Percentiles rank a stretch among this genome's conserved stretches.
Evolutionary conservation across 2,797 vertebrate genomes (phyloP).

Genomic region (Balearica regulorum): DNA sequence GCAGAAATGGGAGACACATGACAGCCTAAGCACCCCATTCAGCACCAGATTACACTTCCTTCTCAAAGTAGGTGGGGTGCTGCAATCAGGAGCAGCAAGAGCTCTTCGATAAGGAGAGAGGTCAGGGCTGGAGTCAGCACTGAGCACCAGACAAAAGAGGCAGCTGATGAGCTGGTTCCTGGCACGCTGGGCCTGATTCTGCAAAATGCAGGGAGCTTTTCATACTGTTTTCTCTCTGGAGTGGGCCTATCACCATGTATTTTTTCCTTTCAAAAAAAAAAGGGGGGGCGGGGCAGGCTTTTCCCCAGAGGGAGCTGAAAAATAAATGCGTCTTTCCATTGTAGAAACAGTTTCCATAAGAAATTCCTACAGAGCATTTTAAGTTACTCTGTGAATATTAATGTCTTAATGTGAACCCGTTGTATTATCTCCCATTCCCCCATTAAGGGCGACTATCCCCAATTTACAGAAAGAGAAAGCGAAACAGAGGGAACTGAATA

Average conservation of each 20-base stretch:
- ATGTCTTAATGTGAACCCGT: not conserved
- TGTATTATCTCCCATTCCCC: not conserved
- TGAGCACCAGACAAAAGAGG: not conserved
- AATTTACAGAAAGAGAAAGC: not conserved
- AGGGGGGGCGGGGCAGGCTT: accelerated
- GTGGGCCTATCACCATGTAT: not conserved
- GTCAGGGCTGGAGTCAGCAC: not conserved
- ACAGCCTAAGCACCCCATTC: not conserved
- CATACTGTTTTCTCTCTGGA: not conserved
- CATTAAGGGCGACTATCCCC: not conserved
- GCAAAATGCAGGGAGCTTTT: not conserved
- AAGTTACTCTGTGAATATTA: not conserved
- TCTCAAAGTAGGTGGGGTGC: not conserved
- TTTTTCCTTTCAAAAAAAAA: not conserved
- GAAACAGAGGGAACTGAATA: not conserved
- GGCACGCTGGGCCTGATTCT: not conserved
- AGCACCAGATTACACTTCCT: not conserved
- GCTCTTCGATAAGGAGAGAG: not conserved
- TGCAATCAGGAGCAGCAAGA: not conserved
- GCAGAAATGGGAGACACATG: not conserved
- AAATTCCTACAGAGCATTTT: not conserved
- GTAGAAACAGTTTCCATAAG: not conserved
- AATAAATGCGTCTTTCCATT: not conserved
- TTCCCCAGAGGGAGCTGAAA: not conserved
- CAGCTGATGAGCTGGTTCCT: not conserved